Base-by-base conservation (phyloP, 2,113 vertebrate genomes). In the Chaetorhynchus papuensis region DNA sequence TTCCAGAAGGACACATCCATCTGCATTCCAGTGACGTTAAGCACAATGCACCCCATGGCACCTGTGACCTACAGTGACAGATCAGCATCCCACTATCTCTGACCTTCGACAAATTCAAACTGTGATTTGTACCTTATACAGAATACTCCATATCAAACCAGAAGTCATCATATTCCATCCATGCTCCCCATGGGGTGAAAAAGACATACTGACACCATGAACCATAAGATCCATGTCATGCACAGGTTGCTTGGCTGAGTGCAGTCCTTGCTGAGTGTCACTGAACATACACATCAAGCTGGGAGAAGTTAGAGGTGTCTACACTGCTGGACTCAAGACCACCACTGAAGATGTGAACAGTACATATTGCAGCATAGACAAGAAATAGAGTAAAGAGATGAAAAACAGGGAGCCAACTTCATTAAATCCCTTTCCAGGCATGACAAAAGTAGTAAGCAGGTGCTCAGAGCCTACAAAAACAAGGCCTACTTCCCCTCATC, bases 151-250 rank as follows among this genome's bases (percentile, higher is more conserved):
- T 7, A 72, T 49, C 53, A 90, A 87, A 87, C 19, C 66, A 80
- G 18, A 90, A 88, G 30, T 50, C 54, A 69, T 64, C 24, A 20
- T 59, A 49, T 41, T 65, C 11, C 1, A 65, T 57, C 47, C 63
- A 7, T 11, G 24, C 31, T 79, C 61, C 65, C 39, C 69, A 9
- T 0, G 3, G 13, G 26, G 19, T 59, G 50, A 70, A 88, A 79
- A 77, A 83, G 59, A 52, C 50, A 65, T 26, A 10, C 3, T 47
- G 35, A 74, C 27, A 69, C n/a, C 50, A 37, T 1, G 2, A 91
- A 59, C 24, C 26, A 0, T 5, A 93, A 50, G 27, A 54, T 77
- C 10, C 69, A 60, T 37, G 39, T 35, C 0, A 0, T 13, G n/a
- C 69, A 84, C 11, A 52, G 65, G 45, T 64, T 70, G 35, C 31